Evolutionary conservation across 2,113 vertebrate species (phyloP).

Genomic region (Nycticorax nycticorax): DNA sequence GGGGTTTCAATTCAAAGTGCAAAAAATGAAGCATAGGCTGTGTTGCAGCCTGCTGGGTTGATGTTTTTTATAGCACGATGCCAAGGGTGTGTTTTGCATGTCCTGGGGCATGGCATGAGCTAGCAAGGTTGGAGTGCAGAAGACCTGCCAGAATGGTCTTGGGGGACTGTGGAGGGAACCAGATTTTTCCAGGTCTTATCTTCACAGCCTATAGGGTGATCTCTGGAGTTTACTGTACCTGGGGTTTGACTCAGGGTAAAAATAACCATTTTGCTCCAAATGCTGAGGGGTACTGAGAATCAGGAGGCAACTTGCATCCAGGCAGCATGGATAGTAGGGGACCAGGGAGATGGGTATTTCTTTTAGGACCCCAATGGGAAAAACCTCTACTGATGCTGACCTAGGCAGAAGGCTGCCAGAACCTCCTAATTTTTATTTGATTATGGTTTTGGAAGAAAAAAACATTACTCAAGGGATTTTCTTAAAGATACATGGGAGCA

Average conservation of each 20-base stretch:
- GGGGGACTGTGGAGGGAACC: neutral
- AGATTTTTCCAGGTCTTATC: neutral
- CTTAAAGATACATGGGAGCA: neutral
- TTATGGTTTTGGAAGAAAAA: neutral
- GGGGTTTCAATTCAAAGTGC: neutral
- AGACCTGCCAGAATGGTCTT: neutral
- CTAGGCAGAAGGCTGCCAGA: neutral
- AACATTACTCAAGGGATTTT: neutral
- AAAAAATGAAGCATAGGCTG: neutral
- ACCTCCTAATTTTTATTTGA: neutral
- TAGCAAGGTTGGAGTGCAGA: neutral
- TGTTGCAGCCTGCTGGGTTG: neutral
- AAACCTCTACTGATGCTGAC: neutral
- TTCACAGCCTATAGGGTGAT: neutral
- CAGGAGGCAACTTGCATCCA: neutral
- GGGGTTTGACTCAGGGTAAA: neutral
- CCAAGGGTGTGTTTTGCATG: neutral
- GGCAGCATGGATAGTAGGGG: accelerated
- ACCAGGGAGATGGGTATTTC: neutral
- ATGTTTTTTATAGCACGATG: neutral
- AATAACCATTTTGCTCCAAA: neutral
- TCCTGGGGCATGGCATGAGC: neutral
- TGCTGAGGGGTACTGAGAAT: neutral
- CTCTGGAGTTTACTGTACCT: neutral
- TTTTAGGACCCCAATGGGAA: neutral